Base-by-base conservation (phyloP, 2,888 invertebrate species). In the Apotomis turbidana region DNA sequence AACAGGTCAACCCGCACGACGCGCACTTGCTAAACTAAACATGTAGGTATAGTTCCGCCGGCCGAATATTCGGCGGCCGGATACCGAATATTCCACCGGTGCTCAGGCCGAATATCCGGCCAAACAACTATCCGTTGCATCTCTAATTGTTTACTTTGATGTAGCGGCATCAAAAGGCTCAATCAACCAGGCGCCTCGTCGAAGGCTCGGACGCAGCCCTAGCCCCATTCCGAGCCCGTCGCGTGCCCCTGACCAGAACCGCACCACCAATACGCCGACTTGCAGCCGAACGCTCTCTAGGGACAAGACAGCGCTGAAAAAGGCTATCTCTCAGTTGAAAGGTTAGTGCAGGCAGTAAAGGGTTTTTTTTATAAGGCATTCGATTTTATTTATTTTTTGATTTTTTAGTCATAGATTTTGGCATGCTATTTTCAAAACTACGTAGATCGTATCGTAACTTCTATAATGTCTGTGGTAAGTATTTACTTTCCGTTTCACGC, bases 181-280 rank as follows among this genome's bases (percentile, higher is more conserved):
- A 51, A 74, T 71, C 4, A 83, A 83, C 71, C 76, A 83, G 4
- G 80, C 79, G 71, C 77, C 82, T 52, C 86, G 90, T 27, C 87
- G 90, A 58, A 84, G 89, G 2, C 84, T 93, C 15, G 93, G 93
- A 10, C 88, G 93, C n/a, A 93, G 93, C 77, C 93, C 93, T 0
- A 92, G 91, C 76, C 90, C 60, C 15, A 55, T 46, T 54, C 57
- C 66, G 44, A 10, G 38, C 5, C 58, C 58, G 6, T n/a, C 57
- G n/a, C 81, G 84, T 46, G 71, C 79, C 12, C 77, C 74, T 3
- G 89, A 90, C 73, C 86, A 87, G 74, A 82, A 79, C 38, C 85
- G 90, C 12, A 90, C 91, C 3, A 91, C 90, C 4, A 92, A 92
- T 68, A 92, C 91, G 13, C 80, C 81, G 0, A 74, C 81, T 4